Evolutionary conservation across 2,797 vertebrate species (phyloP).

Genomic region (Leptatherina wallacei): DNA sequence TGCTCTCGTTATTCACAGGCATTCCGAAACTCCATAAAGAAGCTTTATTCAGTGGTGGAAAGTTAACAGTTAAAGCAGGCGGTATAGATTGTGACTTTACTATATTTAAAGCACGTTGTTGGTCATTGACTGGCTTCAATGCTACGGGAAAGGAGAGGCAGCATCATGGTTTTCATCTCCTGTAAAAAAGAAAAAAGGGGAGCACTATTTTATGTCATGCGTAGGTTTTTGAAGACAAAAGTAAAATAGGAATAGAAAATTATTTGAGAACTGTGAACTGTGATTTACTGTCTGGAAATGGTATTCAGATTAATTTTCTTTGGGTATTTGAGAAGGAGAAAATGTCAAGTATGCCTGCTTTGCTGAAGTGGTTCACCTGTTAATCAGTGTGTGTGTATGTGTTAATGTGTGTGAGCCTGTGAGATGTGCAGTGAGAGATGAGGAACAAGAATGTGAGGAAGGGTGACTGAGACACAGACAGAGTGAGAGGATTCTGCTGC

Average conservation of each 20-base stretch:
- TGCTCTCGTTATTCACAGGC: neutral
- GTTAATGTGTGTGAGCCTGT: conserved; percentile 1
- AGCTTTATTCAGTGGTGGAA: conserved; percentile 4
- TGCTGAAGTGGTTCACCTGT: conserved; percentile 49
- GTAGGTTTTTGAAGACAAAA: conserved; percentile 26
- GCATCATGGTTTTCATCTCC: conserved; percentile 10
- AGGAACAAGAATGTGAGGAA: conserved; percentile 21
- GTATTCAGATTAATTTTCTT: conserved; percentile 35
- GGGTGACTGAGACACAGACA: conserved; percentile 28
- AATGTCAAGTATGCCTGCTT: conserved; percentile 51
- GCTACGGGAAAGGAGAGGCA: conserved; percentile 2
- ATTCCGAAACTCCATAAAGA: neutral
- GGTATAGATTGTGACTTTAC: conserved; percentile 12
- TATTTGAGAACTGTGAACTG: conserved; percentile 20
- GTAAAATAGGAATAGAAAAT: conserved; percentile 26
- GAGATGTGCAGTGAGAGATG: conserved; percentile 17
- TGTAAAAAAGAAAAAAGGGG: neutral
- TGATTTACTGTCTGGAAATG: conserved; percentile 26
- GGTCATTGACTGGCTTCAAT: conserved; percentile 4
- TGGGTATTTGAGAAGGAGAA: conserved; percentile 41
- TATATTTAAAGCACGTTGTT: neutral
- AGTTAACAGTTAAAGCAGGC: neutral
- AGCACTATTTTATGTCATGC: conserved; percentile 4
- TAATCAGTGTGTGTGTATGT: conserved; percentile 15
- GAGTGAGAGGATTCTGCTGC: conserved; percentile 22